Base-by-base conservation (phyloP, 2,797 vertebrate genomes). In the Periophthalmus magnuspinnatus region DNA sequence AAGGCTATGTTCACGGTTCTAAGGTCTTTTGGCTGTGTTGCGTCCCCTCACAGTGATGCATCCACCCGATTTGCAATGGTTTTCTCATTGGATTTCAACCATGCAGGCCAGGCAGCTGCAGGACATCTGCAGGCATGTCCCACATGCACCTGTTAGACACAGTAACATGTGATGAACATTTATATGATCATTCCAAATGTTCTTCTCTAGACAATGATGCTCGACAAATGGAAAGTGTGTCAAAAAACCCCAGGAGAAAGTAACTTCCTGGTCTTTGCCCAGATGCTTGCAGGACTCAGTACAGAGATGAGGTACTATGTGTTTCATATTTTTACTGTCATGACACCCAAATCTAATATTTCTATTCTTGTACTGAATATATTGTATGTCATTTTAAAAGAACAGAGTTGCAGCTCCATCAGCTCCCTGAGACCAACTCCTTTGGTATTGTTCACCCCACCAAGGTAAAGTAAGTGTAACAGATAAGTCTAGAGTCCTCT, bases 1-100 rank as follows among this genome's bases (percentile, higher is more conserved):
- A 94, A 91, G 80, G 96, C 97, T 0, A 90, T 95, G 89, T 98
- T 97, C 89, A 96, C 94, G 0, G 8, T 98, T 36, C 92, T 99
- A 47, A 89, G 75, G 77, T 95, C 97, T 5, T 98, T 99, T 0
- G 96, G 97, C 24, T 94, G 94, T 0, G 95, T 96, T 69, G 88
- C 83, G 69, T 94, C 93, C 0, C 13, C 69, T 71, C 95, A 92
- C 77, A 94, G 93, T 33, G 80, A 86, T 45, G 90, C 92, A 0
- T 96, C 97, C 0, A 95, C 94, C 0, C 94, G 95, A 0, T 96
- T 98, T 60, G 93, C 96, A 81, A 95, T 94, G 92, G 88, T 96
- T 28, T 91, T 96, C 74, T 97, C 96, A 0, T 76, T 99, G 88
- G 97, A 99, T 85, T 98, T 98, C 72, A 96, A 90, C 11, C 94